A percentile compares a stretch with the other conserved stretches of the same genome.
phyloP scores from a whole-genome alignment of 2,888 invertebrate species.

The Lydus trimaculatus region DNA sequence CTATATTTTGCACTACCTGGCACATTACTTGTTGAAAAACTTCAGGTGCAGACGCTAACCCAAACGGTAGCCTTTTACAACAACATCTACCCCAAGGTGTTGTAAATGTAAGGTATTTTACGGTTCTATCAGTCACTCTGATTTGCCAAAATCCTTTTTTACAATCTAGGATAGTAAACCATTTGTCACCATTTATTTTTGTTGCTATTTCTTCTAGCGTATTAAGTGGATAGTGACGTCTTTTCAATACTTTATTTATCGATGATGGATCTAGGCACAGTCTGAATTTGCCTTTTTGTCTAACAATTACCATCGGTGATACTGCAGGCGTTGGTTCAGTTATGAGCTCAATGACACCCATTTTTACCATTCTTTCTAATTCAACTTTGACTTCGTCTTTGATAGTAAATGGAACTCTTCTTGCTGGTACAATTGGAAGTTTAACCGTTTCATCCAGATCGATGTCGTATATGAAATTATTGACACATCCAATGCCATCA shows the following conservation, averaged over 20 bases:
- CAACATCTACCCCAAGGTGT: constrained; percentile 41
- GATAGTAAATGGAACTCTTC: constrained; percentile 14
- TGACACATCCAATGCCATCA: constrained; percentile 4
- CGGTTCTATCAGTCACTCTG: constrained; percentile 28
- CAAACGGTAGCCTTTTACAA: constrained; percentile 37
- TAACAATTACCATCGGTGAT: constrained; percentile 18
- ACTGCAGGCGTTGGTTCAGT: constrained; percentile 14
- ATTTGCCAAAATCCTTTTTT: constrained; percentile 35
- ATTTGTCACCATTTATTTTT: constrained; percentile 7
- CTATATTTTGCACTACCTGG: constrained; percentile 24
- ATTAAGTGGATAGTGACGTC: constrained; percentile 20
- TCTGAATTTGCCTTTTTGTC: constrained; percentile 19
- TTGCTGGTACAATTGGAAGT: not conserved
- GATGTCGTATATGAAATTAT: not conserved
- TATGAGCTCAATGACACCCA: not conserved
- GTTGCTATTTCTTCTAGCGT: constrained; percentile 12
- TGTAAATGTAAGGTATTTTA: constrained; percentile 32
- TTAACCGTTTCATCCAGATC: not conserved
- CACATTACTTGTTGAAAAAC: constrained; percentile 21
- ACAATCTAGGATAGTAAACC: constrained; percentile 33
- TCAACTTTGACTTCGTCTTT: constrained; percentile 13
- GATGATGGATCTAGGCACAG: constrained; percentile 22
- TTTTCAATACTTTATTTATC: constrained; percentile 17
- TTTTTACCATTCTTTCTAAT: constrained; percentile 13
- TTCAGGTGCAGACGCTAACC: constrained; percentile 40